Evolutionary conservation across 2,113 vertebrate genomes (phyloP), one percentile per base, ranked within the genome.

Genomic region (Melanotaenia duboulayi): DNA sequence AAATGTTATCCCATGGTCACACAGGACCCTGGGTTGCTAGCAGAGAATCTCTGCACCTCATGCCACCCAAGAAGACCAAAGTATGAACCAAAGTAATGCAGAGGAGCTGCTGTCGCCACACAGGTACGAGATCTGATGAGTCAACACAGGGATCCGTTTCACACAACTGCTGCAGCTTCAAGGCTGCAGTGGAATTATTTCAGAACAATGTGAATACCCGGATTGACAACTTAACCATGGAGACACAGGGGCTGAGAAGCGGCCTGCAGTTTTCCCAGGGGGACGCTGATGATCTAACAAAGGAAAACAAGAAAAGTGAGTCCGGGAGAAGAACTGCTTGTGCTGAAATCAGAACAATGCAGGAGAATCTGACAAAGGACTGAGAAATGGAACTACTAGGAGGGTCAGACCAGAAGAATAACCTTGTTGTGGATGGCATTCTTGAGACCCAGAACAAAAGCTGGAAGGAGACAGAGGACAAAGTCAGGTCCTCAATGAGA

Each of bases 361-460:
- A 42, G 40, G 40, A 42, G 40, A 4, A 14, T 13, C 8, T 42
- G 40, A 4, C 11, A 2, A 4, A 42, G 40, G 42, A 20, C 23
- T 28, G 44, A 37, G 37, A 24, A 50, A 52, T 8, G 20, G 12
- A 13, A 52, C 22, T 52, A 52, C 50, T 24, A 23, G 20, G 22
- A 52, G 16, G 12, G 22, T 52, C 50, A 52, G 24, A 23, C 50
- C 3, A 52, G 22, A 24, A 22, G 50, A 52, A 52, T 24, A 52
- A 42, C 23, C 11, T 54, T 49, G 56, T 40, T 54, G 52, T 63
- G 65, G 22, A 52, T 52, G 11, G 50, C 50, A 52, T 52, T 52
- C 50, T 22, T 22, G 22, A 52, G 11, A 4, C 50, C 50, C 50
- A 12, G 22, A 22, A 24, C 12, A 22, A 52, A 24, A 52, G 48